Evolutionary conservation across 2,797 vertebrate species (phyloP).

Genomic region (Malacoraja senta): DNA sequence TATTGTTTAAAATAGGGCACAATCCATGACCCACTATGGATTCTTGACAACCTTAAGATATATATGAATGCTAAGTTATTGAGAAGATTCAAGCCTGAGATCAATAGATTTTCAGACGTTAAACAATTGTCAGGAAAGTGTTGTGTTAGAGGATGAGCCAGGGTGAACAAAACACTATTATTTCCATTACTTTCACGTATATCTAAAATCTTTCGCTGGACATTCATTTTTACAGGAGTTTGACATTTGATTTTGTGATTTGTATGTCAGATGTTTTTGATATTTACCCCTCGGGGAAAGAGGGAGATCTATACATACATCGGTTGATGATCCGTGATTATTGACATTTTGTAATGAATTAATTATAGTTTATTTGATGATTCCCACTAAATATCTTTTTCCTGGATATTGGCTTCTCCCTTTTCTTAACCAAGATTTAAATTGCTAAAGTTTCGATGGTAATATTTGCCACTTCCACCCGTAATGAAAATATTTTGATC

Average conservation of each 20-base stretch:
- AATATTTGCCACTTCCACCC: background rate
- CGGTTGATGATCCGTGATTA: background rate
- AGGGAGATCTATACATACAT: background rate
- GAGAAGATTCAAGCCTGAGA: too few species aligned
- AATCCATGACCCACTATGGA: background rate
- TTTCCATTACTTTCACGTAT: background rate
- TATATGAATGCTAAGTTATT: too few species aligned
- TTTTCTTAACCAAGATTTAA: too few species aligned
- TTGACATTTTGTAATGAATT: constrained; percentile 26
- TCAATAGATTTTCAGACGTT: too few species aligned
- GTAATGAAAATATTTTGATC: background rate
- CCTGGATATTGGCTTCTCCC: background rate
- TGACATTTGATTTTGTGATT: background rate
- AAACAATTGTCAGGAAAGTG: too few species aligned
- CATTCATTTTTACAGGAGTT: background rate
- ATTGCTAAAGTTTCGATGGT: background rate
- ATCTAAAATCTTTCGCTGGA: background rate
- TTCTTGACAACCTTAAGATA: background rate
- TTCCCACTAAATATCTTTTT: background rate
- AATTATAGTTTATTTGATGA: background rate
- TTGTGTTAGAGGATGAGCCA: too few species aligned
- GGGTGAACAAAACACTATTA: too few species aligned
- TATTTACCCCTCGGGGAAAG: background rate
- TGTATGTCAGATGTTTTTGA: background rate
- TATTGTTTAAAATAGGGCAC: background rate